Evolutionary conservation across 1,140 invertebrate species (phyloP).

Genomic region (Daktulosphaira vitifoliae): DNA sequence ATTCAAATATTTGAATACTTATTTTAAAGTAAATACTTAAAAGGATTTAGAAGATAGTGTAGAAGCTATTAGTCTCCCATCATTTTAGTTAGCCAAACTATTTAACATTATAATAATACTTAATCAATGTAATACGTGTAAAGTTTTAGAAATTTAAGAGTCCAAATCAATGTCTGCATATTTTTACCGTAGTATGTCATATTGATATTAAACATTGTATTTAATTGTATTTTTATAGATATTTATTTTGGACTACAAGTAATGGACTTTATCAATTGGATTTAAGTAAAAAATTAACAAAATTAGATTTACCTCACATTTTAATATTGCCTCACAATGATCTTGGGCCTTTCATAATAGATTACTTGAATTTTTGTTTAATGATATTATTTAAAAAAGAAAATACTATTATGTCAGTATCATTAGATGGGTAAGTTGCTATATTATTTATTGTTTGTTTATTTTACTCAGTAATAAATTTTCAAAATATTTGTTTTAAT

Average conservation of each 20-base stretch:
- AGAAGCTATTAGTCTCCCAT: too few relatives aligned
- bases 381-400: conserved; percentile 61
- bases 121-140: too few relatives aligned
- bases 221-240: conserved; percentile 45
- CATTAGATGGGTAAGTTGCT: conserved; percentile 61
- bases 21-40: too few relatives aligned
- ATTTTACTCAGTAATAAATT: background rate
- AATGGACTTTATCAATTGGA: conserved; percentile 70
- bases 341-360: conserved; percentile 65
- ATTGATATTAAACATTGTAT: too few relatives aligned
- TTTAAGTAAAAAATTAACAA: conserved; percentile 60
- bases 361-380: conserved; percentile 69
- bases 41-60: too few relatives aligned
- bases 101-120: too few relatives aligned
- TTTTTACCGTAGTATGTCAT: too few relatives aligned
- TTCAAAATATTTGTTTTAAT: conserved; percentile 37
- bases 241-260: conserved; percentile 66
- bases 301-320: conserved; percentile 49
- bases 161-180: too few relatives aligned
- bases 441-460: background rate
- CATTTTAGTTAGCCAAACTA: too few relatives aligned
- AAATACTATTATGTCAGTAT: conserved; percentile 70
- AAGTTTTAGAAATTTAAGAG: too few relatives aligned
- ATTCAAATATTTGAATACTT: conserved; percentile 40
- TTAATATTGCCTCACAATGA: conserved; percentile 53